phyloP scores from a whole-genome alignment of 2,888 invertebrate genomes.

The Cheilosia variabilis region DNA sequence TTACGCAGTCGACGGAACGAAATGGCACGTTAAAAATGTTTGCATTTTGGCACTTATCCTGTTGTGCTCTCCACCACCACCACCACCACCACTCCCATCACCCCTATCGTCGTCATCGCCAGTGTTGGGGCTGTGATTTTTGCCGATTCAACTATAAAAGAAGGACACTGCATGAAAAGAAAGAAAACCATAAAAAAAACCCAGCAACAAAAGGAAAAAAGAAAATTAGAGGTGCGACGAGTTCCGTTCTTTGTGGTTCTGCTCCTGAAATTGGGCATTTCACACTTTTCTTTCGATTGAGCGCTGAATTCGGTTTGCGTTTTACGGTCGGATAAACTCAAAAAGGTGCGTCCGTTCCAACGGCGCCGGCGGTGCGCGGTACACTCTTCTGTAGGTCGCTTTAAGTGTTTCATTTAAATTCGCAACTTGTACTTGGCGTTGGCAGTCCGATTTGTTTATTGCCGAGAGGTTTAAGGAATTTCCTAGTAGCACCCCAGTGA shows the following conservation, averaged over 20 bases:
- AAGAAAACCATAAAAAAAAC: background rate
- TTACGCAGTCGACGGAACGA: slow-evolving; percentile 34
- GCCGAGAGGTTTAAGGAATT: slow-evolving; percentile 32
- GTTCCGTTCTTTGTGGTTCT: slow-evolving; percentile 34
- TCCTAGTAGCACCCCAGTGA: background rate
- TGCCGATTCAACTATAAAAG: slow-evolving; percentile 32
- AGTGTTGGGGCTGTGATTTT: slow-evolving; percentile 29
- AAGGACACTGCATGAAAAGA: slow-evolving; percentile 37
- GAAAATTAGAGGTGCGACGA: slow-evolving; percentile 19
- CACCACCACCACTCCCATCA: background rate
- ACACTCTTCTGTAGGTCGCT: slow-evolving; percentile 11
- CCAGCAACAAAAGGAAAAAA: background rate
- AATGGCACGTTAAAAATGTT: slow-evolving; percentile 51
- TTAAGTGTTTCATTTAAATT: slow-evolving; percentile 67
- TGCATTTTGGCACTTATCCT: slow-evolving; percentile 56
- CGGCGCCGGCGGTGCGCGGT: background rate
- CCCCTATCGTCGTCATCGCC: too few relatives aligned
- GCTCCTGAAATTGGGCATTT: slow-evolving; percentile 27
- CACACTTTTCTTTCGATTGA: slow-evolving; percentile 37
- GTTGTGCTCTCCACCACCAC: slow-evolving; percentile 1
- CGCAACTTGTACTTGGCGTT: slow-evolving; percentile 61
- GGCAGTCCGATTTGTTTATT: slow-evolving; percentile 61
- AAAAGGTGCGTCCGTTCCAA: slow-evolving; percentile 35
- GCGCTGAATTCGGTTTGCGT: slow-evolving; percentile 36
- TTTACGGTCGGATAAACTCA: slow-evolving; percentile 42